These are phyloP conservation scores for Dolichoris vasculosae DNA, from an alignment of 1,140 invertebrate species.

Conservation along the genomic window DNA sequence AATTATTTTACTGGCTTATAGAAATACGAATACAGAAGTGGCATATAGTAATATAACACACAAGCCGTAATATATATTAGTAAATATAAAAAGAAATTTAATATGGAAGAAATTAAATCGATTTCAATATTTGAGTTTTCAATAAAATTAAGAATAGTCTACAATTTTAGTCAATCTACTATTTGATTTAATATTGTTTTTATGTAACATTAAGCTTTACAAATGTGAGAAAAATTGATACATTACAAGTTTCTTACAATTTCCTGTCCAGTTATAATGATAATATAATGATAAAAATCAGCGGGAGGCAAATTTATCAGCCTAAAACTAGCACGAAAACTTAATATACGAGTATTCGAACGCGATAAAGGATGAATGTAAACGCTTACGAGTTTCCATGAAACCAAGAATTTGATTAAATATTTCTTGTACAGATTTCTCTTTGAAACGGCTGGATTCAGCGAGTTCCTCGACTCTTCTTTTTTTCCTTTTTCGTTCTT, in stretches of 20 bases:
- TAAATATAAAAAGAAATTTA: too few relatives aligned
- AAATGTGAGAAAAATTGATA: background rate
- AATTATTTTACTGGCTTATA: too few relatives aligned
- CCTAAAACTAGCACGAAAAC: background rate
- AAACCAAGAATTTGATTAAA: constrained; percentile 45
- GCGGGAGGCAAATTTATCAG: background rate
- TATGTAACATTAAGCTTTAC: background rate
- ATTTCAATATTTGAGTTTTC: too few relatives aligned
- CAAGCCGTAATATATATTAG: too few relatives aligned
- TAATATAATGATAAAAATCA: background rate
- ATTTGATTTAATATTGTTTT: background rate
- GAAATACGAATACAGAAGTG: too few relatives aligned
- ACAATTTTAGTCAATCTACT: too few relatives aligned
- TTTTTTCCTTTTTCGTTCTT: background rate
- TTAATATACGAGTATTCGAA: background rate
- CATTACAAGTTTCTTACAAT: background rate
- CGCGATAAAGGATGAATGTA: background rate
- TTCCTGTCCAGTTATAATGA: too few relatives aligned
- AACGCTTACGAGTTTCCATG: constrained; percentile 10
- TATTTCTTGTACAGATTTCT: constrained; percentile 24
- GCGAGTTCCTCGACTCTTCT: background rate
- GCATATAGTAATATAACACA: too few relatives aligned
- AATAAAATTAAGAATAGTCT: too few relatives aligned
- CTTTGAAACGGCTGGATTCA: background rate
- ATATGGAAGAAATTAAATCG: too few relatives aligned